Evolutionary conservation across 2,113 vertebrate genomes (phyloP), one percentile per base, ranked within the genome.

Genomic region (Bagarius yarrelli): DNA sequence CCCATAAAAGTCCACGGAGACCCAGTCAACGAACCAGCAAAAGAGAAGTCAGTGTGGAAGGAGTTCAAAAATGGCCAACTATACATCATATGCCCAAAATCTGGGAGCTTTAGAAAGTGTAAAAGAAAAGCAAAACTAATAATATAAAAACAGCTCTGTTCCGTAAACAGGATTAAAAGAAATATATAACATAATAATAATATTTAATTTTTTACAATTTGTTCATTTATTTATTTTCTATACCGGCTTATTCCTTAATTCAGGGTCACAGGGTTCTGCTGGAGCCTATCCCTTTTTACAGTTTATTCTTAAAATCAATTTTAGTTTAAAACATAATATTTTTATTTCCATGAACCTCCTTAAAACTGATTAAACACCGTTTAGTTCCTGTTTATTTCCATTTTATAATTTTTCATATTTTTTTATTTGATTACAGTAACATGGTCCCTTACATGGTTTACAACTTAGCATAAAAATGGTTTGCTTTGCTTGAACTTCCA

Each of bases 401-500:
- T 59, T 30, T 21, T 25, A 30, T 15, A 2, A 64, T 36, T 64
- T n/a, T 9, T 19, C 11, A 14, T 36, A 9, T 44, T 66, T 55
- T 21, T 4, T 36, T 1, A 30, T 36, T 25, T 67, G 27, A 55
- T 78, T 78, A n/a, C 30, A 55, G 12, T 36, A 55, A n/a, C 8
- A 64, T 25, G 32, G 25, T 61, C 27, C 40, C 44, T 61, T 59
- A 69, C 27, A 4, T 80, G 64, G 53, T 79, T 69, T 56, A 25
- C 15, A 25, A 25, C 14, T 59, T 27, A 76, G 15, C 34, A 14
- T 19, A 30, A 13, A 47, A n/a, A 59, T 15, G 27, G 9, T n/a
- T 19, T 27, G 2, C 19, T 71, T 60, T 61, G 57, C 21, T 19
- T n/a, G 15, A 27, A 47, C 80, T 82, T 82, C 76, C 79, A 76